Evolutionary conservation across 2,888 invertebrate genomes (phyloP), one percentile per base, ranked within the genome.

Genomic region (Subacronicta megacephala): DNA sequence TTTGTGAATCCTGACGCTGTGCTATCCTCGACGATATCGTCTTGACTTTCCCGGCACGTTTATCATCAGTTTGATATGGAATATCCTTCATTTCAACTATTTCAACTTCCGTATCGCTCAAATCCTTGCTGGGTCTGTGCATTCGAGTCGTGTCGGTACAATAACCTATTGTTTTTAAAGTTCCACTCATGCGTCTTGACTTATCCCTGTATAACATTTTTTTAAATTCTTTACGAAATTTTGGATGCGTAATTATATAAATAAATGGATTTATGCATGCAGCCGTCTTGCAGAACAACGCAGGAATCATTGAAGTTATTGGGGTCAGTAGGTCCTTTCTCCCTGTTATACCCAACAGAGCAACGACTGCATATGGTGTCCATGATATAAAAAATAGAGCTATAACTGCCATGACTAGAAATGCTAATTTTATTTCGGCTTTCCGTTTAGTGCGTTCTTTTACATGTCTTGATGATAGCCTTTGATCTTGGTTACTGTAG

Each of bases 241-340:
- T 95, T 0, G 97, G 97, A 92, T 98, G 97, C 1, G 96, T 97
- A 36, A 97, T 95, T 5, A 97, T 96, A 82, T 97, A 97, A 60
- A 97, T 94, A 79, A 97, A 97, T 0, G 98, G 97, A 89, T 98
- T 97, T 59, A 97, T 95, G 81, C 97, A 97, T 35, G 97, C 97
- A 0, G 97, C 97, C 0, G 96, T 95, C 87, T 98, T 98, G 83
- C 97, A 97, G 84, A 97, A 97, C 62, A 97, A 87, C 0, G 97
- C 97, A 0, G 97, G 97, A 33, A 97, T 92, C 96, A 97, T 97
- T 0, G 97, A 97, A 4, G 94, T 88, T 29, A 96, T 79, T 0
- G 97, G 97, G 0, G 96, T 96, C 35, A 98, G 94, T 12, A 95
- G 84, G 20, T 95, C 87, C 62, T 95, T 95, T 73, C 95, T 90